Base-by-base conservation (phyloP, 2,888 invertebrate genomes). In the Flabesymbios commensalis region DNA sequence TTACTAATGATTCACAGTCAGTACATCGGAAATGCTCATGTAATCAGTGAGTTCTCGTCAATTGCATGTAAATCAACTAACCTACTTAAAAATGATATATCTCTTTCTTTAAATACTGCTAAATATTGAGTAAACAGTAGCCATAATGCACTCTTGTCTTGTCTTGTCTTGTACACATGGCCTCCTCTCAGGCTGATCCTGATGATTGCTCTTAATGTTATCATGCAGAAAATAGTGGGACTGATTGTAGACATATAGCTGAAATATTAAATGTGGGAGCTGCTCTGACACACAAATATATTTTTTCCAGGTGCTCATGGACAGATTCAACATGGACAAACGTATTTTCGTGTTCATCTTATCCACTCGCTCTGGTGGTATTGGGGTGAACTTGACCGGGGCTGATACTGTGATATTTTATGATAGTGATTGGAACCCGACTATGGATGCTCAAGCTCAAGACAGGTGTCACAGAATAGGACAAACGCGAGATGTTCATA, bases 391-490 rank as follows among this genome's bases (percentile, higher is more conserved):
- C 87, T 87, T 99, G 72, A 98, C 97, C 33, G 99, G 98, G 70
- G 99, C 99, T 47, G 99, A 99, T 85, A 94, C 95, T 74, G 98
- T 99, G 72, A 92, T 99, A 82, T 99, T 99, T 86, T 99, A 99
- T 84, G 99, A 99, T 86, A 96, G 95, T 66, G 97, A 98, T 85
- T 98, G 97, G 98, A 98, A 98, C 87, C 98, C 98, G 54, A 98
- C 97, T 3, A 98, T 99, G 97, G 99, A 99, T 86, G 97, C 97
- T 64, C 94, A 94, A 83, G 86, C 86, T 41, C 86, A 86, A 72
- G 86, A 86, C 63, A 65, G 83, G 73, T 97, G 97, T 83, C 99
- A 99, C 86, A 89, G 99, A 75, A 99, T 99, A 82, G 99, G 99
- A 0, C 99, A 99, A 86, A 99, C 98, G 22, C 87, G 97, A 73